Evolutionary conservation across 2,888 invertebrate species (phyloP).

Genomic region (Oconnorella tubifera): DNA sequence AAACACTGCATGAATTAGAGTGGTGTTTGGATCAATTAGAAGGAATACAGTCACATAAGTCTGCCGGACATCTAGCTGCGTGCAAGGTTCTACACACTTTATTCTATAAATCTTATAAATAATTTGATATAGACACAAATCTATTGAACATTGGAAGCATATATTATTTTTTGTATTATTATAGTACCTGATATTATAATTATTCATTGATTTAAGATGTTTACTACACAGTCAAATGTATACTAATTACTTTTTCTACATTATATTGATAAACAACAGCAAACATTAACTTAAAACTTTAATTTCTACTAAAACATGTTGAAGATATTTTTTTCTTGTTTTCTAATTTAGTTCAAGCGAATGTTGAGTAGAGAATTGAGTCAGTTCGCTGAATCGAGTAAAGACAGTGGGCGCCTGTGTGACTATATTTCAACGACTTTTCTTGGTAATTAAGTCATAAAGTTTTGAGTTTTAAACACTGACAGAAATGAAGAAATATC

Average conservation of each 20-base stretch:
- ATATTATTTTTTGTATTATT: too few species aligned
- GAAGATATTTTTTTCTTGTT: not conserved
- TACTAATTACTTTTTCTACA: too few species aligned
- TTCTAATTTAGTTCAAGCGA: slow-evolving; percentile 98
- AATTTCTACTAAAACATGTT: not conserved
- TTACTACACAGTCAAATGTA: too few species aligned
- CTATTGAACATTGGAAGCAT: too few species aligned
- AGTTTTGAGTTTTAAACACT: too few species aligned
- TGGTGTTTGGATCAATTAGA: slow-evolving; percentile 99
- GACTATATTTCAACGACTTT: slow-evolving; percentile 99
- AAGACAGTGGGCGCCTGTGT: slow-evolving; percentile 97
- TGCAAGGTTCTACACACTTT: slow-evolving; percentile 96
- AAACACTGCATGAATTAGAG: slow-evolving; percentile 97
- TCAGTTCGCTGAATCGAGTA: slow-evolving; percentile 98
- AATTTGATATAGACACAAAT: too few species aligned
- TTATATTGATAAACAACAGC: too few species aligned
- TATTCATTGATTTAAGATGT: too few species aligned
- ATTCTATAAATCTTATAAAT: too few species aligned
- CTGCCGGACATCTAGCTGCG: slow-evolving; percentile 99
- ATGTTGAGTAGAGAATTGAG: slow-evolving; percentile 99
- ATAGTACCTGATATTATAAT: too few species aligned
- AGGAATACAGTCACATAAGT: slow-evolving; percentile 98
- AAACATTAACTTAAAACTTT: too few species aligned
- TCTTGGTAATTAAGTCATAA: slow-evolving; percentile 76
- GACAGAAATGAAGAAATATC: too few species aligned